phyloP scores from a whole-genome alignment of 2,888 invertebrate species.

The Calliopum simillimum region DNA sequence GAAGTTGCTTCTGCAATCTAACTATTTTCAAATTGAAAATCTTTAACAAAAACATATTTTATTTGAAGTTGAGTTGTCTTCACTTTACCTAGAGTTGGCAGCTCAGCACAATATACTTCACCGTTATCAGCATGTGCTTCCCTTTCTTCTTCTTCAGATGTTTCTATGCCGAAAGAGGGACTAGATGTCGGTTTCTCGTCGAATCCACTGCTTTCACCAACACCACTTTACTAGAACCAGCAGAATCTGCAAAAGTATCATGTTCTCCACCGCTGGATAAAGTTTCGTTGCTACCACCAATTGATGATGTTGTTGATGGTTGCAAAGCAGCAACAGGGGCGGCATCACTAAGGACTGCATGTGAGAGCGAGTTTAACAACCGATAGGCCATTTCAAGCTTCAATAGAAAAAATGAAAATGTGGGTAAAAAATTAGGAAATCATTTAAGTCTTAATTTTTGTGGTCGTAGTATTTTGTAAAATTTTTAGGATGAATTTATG shows the following conservation, averaged over 20 bases:
- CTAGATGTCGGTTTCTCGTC: conserved; percentile 59
- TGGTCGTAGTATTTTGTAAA: too few species aligned
- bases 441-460: too few species aligned
- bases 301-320: background rate
- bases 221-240: conserved; percentile 40
- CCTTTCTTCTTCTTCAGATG: conserved; percentile 46
- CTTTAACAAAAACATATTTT: too few species aligned
- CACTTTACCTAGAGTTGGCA: too few species aligned
- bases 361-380: conserved; percentile 35
- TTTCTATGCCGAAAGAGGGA: conserved; percentile 62
- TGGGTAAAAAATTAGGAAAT: too few species aligned
- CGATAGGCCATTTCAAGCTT: conserved; percentile 48
- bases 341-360: conserved; percentile 29
- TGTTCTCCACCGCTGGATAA: conserved; percentile 41
- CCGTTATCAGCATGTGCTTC: conserved; percentile 39
- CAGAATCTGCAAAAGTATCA: conserved; percentile 22
- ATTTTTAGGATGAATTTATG: too few species aligned
- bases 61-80: conserved; percentile 44
- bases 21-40: too few species aligned
- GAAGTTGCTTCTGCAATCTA: too few species aligned
- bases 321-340: background rate
- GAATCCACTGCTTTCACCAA: conserved; percentile 58
- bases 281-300: conserved; percentile 42
- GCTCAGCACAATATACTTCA: too few species aligned
- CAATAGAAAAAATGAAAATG: conserved; percentile 13